phyloP scores from a whole-genome alignment of 2,888 invertebrate species.

The Papilio demoleus region DNA sequence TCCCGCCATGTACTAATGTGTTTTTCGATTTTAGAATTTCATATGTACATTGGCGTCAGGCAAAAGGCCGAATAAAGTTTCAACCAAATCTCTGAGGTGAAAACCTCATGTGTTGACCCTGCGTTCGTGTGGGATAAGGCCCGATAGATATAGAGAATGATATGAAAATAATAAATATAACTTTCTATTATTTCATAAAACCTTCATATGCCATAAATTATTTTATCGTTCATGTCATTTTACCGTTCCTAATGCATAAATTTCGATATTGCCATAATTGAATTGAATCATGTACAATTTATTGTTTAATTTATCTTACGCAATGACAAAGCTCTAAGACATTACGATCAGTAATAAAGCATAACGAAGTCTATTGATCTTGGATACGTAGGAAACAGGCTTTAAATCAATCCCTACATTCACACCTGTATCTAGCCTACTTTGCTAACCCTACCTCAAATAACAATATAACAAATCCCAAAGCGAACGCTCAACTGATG shows the following conservation, averaged over 20 bases:
- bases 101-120: too few species aligned
- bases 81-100: too few species aligned
- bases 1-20: too few species aligned
- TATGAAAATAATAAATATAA: too few species aligned
- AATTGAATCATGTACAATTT: conserved; percentile 15
- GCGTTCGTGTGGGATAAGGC: too few species aligned
- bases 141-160: too few species aligned
- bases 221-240: conserved; percentile 1
- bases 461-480: conserved; percentile 59
- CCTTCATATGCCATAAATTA: background rate
- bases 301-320: conserved; percentile 15
- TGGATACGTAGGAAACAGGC: conserved; percentile 34
- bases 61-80: too few species aligned
- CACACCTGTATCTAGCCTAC: conserved; percentile 49
- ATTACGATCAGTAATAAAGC: conserved; percentile 26
- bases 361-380: conserved; percentile 34
- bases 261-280: background rate
- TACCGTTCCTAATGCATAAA: background rate
- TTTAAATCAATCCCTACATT: conserved; percentile 40
- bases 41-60: too few species aligned
- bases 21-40: too few species aligned
- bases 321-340: conserved; percentile 10
- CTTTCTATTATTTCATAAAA: background rate
- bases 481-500: conserved; percentile 65
- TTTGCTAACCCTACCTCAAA: conserved; percentile 53